Evolutionary conservation across 2,113 vertebrate genomes (phyloP), one percentile per base, ranked within the genome.

Genomic region (Muntiacus muntjak): DNA sequence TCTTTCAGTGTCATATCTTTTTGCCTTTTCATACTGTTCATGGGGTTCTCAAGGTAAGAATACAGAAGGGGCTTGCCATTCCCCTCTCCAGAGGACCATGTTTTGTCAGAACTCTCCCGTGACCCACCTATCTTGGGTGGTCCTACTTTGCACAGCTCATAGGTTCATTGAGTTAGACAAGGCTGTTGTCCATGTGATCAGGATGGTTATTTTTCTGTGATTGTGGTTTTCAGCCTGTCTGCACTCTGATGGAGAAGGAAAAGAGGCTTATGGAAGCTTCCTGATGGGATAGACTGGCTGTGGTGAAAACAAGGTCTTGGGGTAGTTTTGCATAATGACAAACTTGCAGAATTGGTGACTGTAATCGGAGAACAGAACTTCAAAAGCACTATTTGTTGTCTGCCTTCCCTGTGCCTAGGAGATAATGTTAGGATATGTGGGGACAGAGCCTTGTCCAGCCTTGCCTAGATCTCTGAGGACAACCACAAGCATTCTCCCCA

Each of bases 401-500:
- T 25, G 2, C n/a, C 21, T 17, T 25, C 2, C 3, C 19, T 7
- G n/a, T 58, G 7, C n/a, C 9, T 58, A 50, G n/a, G 3, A 21
- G 10, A 7, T 11, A 36, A 30, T 28, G 0, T 16, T 43, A 11
- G 23, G 23, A 40, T 28, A 1, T 19, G 40, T 40, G 12, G 43
- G 19, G 23, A 64, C 16, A 19, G n/a, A 89, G 7, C 1, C 4
- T 86, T 3, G 4, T 52, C 50, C 9, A 40, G 13, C 45, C 43
- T 45, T 7, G 43, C 43, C 7, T 23, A 40, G 40, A 9, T 94
- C 71, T 57, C 13, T 57, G 7, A 67, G 21, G 7, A 36, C 45
- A 52, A 33, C 43, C 12, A 26, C 36, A 78, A 16, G 14, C 0
- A 50, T 50, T 90, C 30, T 33, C 36, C 36, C 7, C 19, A 54